A percentile compares a stretch with the other conserved stretches of the same genome.
phyloP scores from a whole-genome alignment of 2,888 invertebrate species.

The Drepanosiphum platanoidis region DNA sequence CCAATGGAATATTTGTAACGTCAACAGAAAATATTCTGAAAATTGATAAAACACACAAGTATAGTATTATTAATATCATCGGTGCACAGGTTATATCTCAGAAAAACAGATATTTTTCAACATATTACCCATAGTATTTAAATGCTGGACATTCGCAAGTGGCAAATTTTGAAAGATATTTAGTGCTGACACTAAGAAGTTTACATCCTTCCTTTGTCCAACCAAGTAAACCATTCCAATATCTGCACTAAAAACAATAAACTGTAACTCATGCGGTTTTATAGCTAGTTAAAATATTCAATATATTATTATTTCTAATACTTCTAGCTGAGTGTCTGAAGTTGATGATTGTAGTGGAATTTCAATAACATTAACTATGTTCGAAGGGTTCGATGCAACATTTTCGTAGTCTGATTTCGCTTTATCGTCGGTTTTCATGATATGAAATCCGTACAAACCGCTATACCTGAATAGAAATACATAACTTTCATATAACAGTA shows the following conservation, averaged over 20 bases:
- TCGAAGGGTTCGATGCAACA: conserved; percentile 7
- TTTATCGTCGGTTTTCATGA: conserved; percentile 28
- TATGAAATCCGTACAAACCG: conserved; percentile 44
- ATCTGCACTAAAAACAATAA: conserved; percentile 33
- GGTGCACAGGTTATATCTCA: too few species aligned
- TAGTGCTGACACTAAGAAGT: conserved; percentile 23
- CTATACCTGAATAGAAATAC: conserved; percentile 18
- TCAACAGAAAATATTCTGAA: conserved; percentile 49
- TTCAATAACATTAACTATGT: conserved; percentile 30
- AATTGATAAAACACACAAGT: too few species aligned
- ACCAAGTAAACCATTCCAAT: conserved; percentile 34
- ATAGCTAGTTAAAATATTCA: background rate
- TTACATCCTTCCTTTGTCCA: conserved; percentile 53
- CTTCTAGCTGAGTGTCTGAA: conserved; percentile 34
- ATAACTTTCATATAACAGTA: too few species aligned
- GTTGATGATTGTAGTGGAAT: conserved; percentile 40
- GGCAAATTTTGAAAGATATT: conserved; percentile 7
- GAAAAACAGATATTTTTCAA: background rate
- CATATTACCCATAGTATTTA: conserved; percentile 47
- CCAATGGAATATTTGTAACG: conserved; percentile 28
- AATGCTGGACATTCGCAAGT: conserved; percentile 54
- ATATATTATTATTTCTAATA: background rate
- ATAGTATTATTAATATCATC: too few species aligned
- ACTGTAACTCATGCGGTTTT: background rate
- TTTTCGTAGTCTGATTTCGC: conserved; percentile 19